Conservation (phyloP, 2,113 vertebrate species). For the Prionailurus bengalensis region DNA sequence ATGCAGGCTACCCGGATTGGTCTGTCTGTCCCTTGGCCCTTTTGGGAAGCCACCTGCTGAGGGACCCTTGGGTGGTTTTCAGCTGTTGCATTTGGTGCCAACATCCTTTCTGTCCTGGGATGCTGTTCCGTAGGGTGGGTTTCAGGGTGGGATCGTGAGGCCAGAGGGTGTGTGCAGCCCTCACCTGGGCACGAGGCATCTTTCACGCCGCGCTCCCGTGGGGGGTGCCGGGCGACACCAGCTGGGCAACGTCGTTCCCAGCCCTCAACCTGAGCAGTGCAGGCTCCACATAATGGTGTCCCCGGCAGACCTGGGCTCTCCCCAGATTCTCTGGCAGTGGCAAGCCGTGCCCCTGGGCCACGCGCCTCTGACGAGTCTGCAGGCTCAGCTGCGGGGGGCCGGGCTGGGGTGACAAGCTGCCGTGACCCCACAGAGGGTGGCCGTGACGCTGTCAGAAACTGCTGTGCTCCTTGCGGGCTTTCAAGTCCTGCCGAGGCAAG, state of each 20-base stretch:
- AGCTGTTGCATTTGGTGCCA: not conserved
- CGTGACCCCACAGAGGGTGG: not conserved
- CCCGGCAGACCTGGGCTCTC: no score
- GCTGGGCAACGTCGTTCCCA: not conserved
- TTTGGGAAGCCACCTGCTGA: not conserved
- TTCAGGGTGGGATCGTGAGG: not conserved
- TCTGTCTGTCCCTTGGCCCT: not conserved
- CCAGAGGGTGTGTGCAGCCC: no score
- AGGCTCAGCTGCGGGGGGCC: not conserved
- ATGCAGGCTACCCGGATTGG: no score
- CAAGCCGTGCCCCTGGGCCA: accelerated
- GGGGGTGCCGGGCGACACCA: not conserved
- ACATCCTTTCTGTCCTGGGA: not conserved
- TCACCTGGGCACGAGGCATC: not conserved
- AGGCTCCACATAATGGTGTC: no score
- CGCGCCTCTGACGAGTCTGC: no score
- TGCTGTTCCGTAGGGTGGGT: not conserved
- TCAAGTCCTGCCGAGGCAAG: not conserved
- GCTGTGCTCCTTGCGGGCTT: not conserved
- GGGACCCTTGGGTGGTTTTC: not conserved
- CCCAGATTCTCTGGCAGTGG: not conserved
- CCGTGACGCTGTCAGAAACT: not conserved
- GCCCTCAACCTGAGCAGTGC: not conserved
- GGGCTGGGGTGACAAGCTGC: not conserved
- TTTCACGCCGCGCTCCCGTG: not conserved